These are phyloP conservation scores for Lathronympha strigana DNA, from an alignment of 2,888 invertebrate genomes.

Conservation along the genomic window DNA sequence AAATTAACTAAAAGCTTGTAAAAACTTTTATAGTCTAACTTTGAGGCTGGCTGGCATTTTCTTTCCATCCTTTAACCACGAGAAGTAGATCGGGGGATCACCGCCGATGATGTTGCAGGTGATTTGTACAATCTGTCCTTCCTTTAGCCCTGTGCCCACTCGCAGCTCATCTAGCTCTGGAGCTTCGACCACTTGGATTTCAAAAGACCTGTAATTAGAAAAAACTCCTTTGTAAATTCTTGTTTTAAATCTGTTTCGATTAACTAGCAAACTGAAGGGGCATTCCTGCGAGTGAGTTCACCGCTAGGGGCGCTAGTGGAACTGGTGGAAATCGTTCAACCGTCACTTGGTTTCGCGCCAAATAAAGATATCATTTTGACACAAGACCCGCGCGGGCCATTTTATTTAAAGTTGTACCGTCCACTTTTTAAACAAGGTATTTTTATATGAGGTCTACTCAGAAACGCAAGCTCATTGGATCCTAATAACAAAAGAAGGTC, in stretches of 20 bases:
- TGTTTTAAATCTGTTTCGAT: background rate
- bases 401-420: too few relatives aligned
- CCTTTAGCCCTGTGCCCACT: slow-evolving; percentile 91
- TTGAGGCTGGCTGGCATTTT: slow-evolving; percentile 86
- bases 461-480: too few relatives aligned
- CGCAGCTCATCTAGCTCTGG: slow-evolving; percentile 93
- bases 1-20: background rate
- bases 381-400: too few relatives aligned
- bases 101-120: slow-evolving; percentile 91
- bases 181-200: slow-evolving; percentile 89
- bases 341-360: too few relatives aligned
- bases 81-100: slow-evolving; percentile 88
- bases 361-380: too few relatives aligned
- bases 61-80: slow-evolving; percentile 88
- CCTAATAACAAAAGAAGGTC: too few relatives aligned
- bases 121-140: slow-evolving; percentile 93
- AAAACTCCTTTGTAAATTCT: background rate
- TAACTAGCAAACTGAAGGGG: too few relatives aligned
- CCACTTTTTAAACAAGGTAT: too few relatives aligned
- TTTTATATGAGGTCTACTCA: too few relatives aligned
- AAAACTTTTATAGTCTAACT: slow-evolving; percentile 64
- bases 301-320: too few relatives aligned
- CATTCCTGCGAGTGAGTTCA: too few relatives aligned
- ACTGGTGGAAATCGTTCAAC: too few relatives aligned
- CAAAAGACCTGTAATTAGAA: slow-evolving; percentile 78